Base-by-base conservation (phyloP, 2,888 invertebrate species). In the Agonum fuliginosum region DNA sequence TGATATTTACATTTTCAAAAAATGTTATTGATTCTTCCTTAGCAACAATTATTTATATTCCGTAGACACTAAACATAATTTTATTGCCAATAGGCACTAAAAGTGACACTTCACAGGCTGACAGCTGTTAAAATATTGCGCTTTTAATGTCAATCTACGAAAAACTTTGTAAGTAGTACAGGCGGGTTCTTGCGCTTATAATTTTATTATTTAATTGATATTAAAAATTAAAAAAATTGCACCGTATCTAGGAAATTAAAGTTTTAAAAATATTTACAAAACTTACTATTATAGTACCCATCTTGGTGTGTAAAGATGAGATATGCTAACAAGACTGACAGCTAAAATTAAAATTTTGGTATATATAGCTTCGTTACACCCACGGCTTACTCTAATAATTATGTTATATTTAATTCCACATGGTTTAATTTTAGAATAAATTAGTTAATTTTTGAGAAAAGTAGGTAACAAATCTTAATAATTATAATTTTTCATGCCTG, bases 301-400 rank as follows among this genome's bases (percentile, higher is more conserved):
- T 73, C n/a, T 58, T 73, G 37, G 48, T 72, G 51, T 30, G 12
- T 10, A 58, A 37, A 12, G 58, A 41, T 54, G 41, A 58, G 34
- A 22, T 41, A 73, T 62, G 58, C 12, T 12, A 8, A 24, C 58
- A 17, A 73, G 24, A 73, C 73, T 73, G 58, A 73, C 54, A 24
- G 22, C 58, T 37, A 6, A 37, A 54, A 12, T 41, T 37, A 12
- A 14, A 30, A 43, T 70, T 70, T 48, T 24, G 30, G 70, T 70
- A 48, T 70, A 70, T 70, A 70, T 70, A 70, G 48, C 17, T 19
- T 5, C 48, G 46, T 46, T 70, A 48, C 70, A 70, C 48, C 51
- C 34, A 20, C 54, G 34, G 20, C 12, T 51, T 72, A 51, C 71
- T 72, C 51, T 34, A 72, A 72, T 34, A 34, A 48, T 30, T 19